phyloP scores from a whole-genome alignment of 2,888 invertebrate genomes.

The Lithophane socia region DNA sequence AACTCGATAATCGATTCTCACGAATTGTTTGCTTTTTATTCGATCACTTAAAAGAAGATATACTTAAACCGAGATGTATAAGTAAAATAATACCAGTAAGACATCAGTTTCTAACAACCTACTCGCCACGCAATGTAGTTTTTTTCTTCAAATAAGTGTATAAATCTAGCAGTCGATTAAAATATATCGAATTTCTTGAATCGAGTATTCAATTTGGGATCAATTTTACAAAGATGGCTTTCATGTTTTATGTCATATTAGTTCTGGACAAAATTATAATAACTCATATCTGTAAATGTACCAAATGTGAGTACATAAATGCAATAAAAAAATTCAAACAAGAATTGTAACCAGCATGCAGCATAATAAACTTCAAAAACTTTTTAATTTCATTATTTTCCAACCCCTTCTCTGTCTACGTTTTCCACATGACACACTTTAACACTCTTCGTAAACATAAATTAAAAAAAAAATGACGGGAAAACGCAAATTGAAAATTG shows the following conservation, averaged over 20 bases:
- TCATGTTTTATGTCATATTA: too few species aligned
- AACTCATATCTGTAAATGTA: neutral
- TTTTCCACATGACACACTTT: too few species aligned
- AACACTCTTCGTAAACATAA: conserved; percentile 14
- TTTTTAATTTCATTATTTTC: too few species aligned
- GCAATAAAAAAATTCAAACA: too few species aligned
- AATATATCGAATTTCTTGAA: neutral
- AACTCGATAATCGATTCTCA: neutral
- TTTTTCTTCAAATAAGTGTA: too few species aligned
- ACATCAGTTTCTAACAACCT: neutral
- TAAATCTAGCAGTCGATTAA: neutral
- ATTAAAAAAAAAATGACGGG: neutral
- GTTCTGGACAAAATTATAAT: neutral
- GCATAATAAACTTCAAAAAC: neutral
- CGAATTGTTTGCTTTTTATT: neutral
- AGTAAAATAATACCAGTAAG: neutral
- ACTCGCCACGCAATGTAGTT: neutral
- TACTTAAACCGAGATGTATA: too few species aligned
- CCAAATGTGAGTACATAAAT: neutral
- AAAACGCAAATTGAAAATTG: conserved; percentile 11
- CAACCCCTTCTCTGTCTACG: too few species aligned
- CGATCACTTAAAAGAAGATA: too few species aligned
- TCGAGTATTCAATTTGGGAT: too few species aligned
- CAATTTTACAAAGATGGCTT: conserved; percentile 12
- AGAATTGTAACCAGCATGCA: neutral